Conservation (phyloP, 1,140 invertebrate species). For the Drosophila sturtevanti region DNA sequence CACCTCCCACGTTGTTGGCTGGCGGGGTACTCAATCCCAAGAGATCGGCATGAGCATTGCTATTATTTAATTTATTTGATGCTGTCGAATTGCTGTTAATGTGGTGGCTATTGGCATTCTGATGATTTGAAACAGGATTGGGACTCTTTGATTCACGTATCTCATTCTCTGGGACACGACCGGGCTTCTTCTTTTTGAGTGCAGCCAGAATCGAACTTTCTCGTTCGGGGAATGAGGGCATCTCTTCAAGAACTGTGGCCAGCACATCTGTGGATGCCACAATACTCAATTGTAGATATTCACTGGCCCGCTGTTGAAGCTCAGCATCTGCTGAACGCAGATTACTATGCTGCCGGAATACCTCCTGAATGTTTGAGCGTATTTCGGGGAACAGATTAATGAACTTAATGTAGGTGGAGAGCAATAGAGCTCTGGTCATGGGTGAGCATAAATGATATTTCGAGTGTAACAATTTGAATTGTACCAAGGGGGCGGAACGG, state of each 20-base stretch:
- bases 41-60: slow-evolving; percentile 89
- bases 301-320: slow-evolving; percentile 98
- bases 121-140: slow-evolving; percentile 84
- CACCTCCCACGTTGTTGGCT: slow-evolving; percentile 85
- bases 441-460: slow-evolving; percentile 99
- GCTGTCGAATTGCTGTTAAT: neutral
- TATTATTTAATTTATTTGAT: slow-evolving; percentile 84
- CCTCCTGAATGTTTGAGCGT: slow-evolving; percentile 97
- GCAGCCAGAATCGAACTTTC: slow-evolving; percentile 99
- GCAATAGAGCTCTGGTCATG: slow-evolving; percentile 95
- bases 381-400: slow-evolving; percentile 99
- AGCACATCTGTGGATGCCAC: slow-evolving; percentile 98
- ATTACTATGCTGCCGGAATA: slow-evolving; percentile 98
- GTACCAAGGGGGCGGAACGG: slow-evolving; percentile 96
- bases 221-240: slow-evolving; percentile 99
- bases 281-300: slow-evolving; percentile 98
- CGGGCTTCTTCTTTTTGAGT: slow-evolving; percentile 99
- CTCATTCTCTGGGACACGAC: slow-evolving; percentile 93
- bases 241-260: slow-evolving; percentile 99
- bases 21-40: slow-evolving; percentile 92
- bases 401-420: slow-evolving; percentile 99
- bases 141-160: slow-evolving; percentile 91
- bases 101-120: slow-evolving; percentile 84
- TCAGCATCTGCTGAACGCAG: slow-evolving; percentile 98
- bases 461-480: slow-evolving; percentile 98